Evolutionary conservation across 2,797 vertebrate genomes (phyloP).

Genomic region (Sebastes alutus): DNA sequence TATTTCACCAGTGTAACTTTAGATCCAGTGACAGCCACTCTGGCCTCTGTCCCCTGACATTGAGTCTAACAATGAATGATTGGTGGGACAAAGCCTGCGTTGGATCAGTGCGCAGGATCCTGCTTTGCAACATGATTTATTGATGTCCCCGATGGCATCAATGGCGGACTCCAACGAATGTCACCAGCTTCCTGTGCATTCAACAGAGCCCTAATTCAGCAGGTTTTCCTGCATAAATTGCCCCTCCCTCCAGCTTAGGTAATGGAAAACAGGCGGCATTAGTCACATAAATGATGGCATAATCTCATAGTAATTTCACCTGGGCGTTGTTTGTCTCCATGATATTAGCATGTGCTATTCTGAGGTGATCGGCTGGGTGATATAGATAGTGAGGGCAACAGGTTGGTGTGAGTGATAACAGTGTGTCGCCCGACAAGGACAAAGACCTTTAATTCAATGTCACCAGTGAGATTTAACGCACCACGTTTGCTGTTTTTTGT

Average conservation of each 20-base stretch:
- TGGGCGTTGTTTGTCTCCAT: conserved; percentile 36
- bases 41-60: conserved; percentile 53
- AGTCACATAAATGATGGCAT: conserved; percentile 57
- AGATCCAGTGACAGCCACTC: conserved; percentile 43
- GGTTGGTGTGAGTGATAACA: conserved; percentile 49
- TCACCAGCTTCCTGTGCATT: conserved; percentile 68
- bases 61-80: conserved; percentile 70
- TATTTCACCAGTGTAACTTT: conserved; percentile 35
- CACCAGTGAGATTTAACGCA: background rate
- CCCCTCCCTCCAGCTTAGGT: conserved; percentile 25
- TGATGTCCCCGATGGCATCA: conserved; percentile 66
- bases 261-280: conserved; percentile 57
- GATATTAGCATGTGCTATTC: conserved; percentile 42
- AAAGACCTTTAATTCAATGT: background rate
- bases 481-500: background rate
- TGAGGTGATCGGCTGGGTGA: conserved; percentile 31
- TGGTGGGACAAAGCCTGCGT: conserved; percentile 61
- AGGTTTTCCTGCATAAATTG: conserved; percentile 71
- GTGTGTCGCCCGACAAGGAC: background rate
- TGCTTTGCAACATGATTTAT: conserved; percentile 77
- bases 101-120: conserved; percentile 67
- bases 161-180: conserved; percentile 69
- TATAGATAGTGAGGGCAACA: conserved; percentile 39
- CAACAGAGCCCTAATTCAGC: conserved; percentile 66
- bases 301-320: conserved; percentile 48